phyloP scores from a whole-genome alignment of 2,888 invertebrate genomes.

The Invenusta paracnida region DNA sequence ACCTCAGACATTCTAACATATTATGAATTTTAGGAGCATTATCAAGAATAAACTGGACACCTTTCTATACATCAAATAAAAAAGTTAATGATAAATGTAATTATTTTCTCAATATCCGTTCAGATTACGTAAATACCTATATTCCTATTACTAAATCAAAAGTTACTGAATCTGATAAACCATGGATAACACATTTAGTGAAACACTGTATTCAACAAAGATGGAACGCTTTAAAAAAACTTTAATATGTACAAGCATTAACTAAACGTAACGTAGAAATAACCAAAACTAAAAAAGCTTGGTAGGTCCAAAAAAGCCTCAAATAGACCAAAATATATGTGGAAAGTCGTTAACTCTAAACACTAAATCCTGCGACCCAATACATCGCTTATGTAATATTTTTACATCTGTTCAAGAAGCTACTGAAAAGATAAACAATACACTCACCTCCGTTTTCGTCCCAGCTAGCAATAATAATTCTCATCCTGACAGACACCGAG shows the following conservation, averaged over 20 bases:
- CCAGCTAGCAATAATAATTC: background rate
- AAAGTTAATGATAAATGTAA: background rate
- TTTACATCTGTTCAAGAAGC: background rate
- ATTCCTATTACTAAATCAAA: background rate
- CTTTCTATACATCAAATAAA: background rate
- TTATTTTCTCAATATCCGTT: background rate
- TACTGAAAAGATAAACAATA: background rate
- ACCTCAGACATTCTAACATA: background rate
- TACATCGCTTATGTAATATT: background rate
- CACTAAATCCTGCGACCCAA: background rate
- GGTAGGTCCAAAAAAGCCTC: background rate
- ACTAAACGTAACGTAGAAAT: background rate
- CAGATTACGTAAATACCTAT: background rate
- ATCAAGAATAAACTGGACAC: constrained; percentile 6
- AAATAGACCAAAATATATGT: background rate
- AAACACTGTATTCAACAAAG: background rate
- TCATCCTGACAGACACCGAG: background rate
- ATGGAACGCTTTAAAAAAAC: background rate
- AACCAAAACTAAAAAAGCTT: background rate
- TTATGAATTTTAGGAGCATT: background rate
- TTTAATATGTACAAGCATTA: background rate
- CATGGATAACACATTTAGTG: background rate
- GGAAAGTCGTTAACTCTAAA: constrained; percentile 8
- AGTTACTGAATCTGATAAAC: background rate
- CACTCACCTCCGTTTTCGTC: background rate